phyloP scores from a whole-genome alignment of 2,888 invertebrate species.

The Pachymerium ferrugineum region DNA sequence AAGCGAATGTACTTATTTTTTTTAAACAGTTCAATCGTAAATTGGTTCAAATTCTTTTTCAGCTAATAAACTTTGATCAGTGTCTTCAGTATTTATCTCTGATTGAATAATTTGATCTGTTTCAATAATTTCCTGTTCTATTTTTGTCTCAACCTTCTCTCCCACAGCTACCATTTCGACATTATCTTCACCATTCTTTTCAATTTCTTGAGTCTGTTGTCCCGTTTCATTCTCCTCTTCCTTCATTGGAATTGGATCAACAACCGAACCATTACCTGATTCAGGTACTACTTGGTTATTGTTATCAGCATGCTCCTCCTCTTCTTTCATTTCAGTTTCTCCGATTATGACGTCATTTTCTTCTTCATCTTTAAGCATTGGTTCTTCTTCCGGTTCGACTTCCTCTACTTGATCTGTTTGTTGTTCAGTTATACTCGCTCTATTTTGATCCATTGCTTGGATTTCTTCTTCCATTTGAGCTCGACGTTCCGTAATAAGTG shows the following conservation, averaged over 20 bases:
- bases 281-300: not conserved
- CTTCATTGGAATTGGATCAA: not conserved
- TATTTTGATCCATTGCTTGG: conserved; percentile 12
- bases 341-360: conserved; percentile 3
- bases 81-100: not conserved
- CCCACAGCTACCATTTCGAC: not conserved
- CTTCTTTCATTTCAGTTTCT: not conserved
- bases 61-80: not conserved
- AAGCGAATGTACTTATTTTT: not conserved
- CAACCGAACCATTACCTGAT: conserved; percentile 14
- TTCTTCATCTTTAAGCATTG: not conserved
- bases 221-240: not conserved
- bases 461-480: conserved; percentile 30
- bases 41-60: conserved; percentile 32
- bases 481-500: not conserved
- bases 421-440: not conserved
- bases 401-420: not conserved
- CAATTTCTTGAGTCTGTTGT: not conserved
- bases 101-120: not conserved
- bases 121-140: not conserved
- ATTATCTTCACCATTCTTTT: not conserved
- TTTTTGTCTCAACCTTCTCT: not conserved
- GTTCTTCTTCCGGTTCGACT: conserved; percentile 25
- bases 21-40: conserved; percentile 3
- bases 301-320: not conserved